These are phyloP conservation scores for Pheosia tremula DNA, from an alignment of 2,888 invertebrate species.

Conservation along the genomic window DNA sequence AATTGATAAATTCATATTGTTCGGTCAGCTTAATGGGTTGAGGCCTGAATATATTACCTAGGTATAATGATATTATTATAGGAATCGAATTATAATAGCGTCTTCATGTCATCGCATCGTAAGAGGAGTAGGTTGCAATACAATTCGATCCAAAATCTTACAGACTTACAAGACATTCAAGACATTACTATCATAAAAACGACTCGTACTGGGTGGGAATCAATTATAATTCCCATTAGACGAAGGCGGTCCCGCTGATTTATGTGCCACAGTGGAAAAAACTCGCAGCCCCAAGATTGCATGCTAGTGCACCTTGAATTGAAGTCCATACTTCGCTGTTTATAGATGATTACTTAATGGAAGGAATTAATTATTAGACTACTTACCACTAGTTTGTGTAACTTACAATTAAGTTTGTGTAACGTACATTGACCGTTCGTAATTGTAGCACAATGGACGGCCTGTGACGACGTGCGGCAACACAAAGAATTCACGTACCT, in stretches of 20 bases:
- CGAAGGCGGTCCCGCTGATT: constrained; percentile 59
- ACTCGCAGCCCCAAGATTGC: constrained; percentile 14
- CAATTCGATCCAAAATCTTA: background rate
- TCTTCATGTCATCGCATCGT: no score
- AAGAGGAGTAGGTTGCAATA: no score
- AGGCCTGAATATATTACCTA: no score
- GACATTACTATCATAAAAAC: constrained; percentile 21
- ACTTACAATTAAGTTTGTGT: no score
- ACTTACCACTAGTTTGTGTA: no score
- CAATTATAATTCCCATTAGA: constrained; percentile 72
- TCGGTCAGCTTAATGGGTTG: background rate
- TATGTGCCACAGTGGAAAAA: constrained; percentile 31
- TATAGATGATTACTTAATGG: constrained; percentile 4
- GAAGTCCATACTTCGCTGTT: constrained; percentile 4
- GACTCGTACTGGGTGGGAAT: constrained; percentile 52
- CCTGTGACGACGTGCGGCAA: no score
- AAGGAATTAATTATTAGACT: background rate
- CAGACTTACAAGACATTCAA: constrained; percentile 14
- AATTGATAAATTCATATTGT: no score
- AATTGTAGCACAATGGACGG: no score
- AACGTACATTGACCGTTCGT: no score
- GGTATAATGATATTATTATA: no score
- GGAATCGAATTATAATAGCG: no score
- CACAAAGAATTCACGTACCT: no score
- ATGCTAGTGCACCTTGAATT: constrained; percentile 30